Base-by-base conservation (phyloP, 2,113 vertebrate genomes). In the Podocnemis expansa region DNA sequence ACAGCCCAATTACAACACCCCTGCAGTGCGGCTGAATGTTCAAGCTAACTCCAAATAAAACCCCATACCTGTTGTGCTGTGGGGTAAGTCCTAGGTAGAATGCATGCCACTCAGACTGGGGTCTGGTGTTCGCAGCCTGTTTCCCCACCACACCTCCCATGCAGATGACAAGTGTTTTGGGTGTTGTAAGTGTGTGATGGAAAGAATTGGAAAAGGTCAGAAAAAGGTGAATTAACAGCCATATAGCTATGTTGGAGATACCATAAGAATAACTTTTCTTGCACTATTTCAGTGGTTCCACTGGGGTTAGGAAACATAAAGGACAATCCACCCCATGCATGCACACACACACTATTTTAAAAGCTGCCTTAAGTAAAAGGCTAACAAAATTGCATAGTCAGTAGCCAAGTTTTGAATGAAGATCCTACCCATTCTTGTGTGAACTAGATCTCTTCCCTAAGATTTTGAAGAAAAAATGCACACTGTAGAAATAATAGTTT, bases 1-100 rank as follows among this genome's bases (percentile, higher is more conserved):
- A 86, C 86, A 73, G 94, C 63, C 88, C 95, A 96, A 91, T 70
- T 87, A 45, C 52, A 81, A 95, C 60, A 91, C 34, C 86, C 87
- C 79, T 87, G 91, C 89, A 27, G 89, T 81, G n/a, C 34, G 19
- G 67, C 8, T 73, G 63, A 67, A n/a, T 38, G n/a, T 67, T 21
- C 34, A n/a, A 41, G 10, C 10, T 73, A 76, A 6, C 27, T 76
- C 25, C 73, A 22, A 45, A 25, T 76, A 45, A 22, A 27, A 76
- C 22, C 45, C 47, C 10, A 47, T 4, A 7, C 25, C 24, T 43
- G 43, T 41, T 45, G 25, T 16, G 25, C 56, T 96, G 73, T 96
- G 76, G 52, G 79, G 56, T 6, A 21, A 88, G 81, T 51, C 51
- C 41, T 41, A 52, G 55, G 49, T 38, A 70, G 63, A 24, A 9